Evolutionary conservation across 2,888 invertebrate genomes (phyloP).

Genomic region (Pristionchus exspectatus): DNA sequence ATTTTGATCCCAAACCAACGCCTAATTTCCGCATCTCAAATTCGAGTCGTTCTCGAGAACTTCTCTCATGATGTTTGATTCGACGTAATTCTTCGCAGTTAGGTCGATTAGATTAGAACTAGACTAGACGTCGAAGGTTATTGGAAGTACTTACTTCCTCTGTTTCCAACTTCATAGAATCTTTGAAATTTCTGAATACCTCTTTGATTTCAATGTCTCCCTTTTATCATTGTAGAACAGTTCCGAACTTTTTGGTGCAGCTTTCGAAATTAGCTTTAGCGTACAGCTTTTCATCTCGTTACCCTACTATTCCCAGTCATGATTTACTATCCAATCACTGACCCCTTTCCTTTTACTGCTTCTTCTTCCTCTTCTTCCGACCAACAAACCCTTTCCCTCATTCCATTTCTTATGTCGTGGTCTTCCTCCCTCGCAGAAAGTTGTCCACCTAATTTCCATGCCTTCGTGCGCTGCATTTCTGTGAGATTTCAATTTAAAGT

Average conservation of each 20-base stretch:
- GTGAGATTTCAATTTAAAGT: background rate
- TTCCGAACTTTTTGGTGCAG: background rate
- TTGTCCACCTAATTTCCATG: background rate
- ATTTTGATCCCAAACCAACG: no score
- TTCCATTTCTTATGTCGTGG: background rate
- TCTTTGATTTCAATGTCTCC: background rate
- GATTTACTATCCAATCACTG: conserved; percentile 31
- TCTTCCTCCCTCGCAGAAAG: background rate
- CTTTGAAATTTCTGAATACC: background rate
- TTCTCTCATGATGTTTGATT: background rate
- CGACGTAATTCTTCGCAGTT: background rate
- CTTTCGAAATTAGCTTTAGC: background rate
- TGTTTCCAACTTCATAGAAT: background rate
- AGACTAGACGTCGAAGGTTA: background rate
- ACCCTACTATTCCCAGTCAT: background rate
- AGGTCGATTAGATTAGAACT: background rate
- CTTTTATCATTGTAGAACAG: background rate
- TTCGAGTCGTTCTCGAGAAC: background rate
- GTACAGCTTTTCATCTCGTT: background rate
- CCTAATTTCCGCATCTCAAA: background rate
- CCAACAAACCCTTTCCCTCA: background rate
- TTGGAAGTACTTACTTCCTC: background rate
- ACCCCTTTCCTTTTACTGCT: background rate
- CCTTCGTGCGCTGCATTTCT: conserved; percentile 22
- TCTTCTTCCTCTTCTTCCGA: background rate